Base-by-base conservation (phyloP, 2,113 vertebrate genomes). In the Muntiacus muntjak region DNA sequence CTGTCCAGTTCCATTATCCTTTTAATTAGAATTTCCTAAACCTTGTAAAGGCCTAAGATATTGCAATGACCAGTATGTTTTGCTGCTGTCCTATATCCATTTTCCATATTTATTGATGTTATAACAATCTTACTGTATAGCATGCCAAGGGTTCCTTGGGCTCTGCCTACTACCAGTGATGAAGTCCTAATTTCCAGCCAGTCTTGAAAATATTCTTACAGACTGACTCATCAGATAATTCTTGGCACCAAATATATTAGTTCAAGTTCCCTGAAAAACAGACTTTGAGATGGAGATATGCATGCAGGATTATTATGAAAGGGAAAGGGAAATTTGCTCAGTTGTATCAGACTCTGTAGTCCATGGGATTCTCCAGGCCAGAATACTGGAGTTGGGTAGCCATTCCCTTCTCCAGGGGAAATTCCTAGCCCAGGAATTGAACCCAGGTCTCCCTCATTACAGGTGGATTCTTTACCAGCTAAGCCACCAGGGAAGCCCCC, bases 1-100 rank as follows among this genome's bases (percentile, higher is more conserved):
- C 55, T 83, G 30, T 85, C 19, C 88, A 55, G 86, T 76, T 82
- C 25, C 36, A 83, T 94, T 96, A 58, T 86, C 10, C 13, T 96
- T 88, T n/a, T 60, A 36, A 97, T 86, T 88, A 86, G 17, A 67
- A 84, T 64, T 64, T 93, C 25, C 90, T 93, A 93, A 91, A 94
- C n/a, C 54, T 92, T 30, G 64, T 25, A 5, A 87, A 85, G 52
- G 6, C 6, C 71, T 96, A 50, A 91, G 52, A 87, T 94, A 95
- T 28, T 55, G 43, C 10, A 82, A n/a, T 5, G 30, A 87, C 13
- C 3, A 36, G 28, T 45, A n/a, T 4, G 28, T 83, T 86, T 86
- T 12, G 9, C 58, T 82, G 1, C 19, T 92, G 54, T 57, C 12
- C 33, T 82, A 21, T 17, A 82, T 83, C 16, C 60, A 74, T 79